Base-by-base conservation (phyloP, 2,797 vertebrate genomes). In the Philypnodon macrostomus region DNA sequence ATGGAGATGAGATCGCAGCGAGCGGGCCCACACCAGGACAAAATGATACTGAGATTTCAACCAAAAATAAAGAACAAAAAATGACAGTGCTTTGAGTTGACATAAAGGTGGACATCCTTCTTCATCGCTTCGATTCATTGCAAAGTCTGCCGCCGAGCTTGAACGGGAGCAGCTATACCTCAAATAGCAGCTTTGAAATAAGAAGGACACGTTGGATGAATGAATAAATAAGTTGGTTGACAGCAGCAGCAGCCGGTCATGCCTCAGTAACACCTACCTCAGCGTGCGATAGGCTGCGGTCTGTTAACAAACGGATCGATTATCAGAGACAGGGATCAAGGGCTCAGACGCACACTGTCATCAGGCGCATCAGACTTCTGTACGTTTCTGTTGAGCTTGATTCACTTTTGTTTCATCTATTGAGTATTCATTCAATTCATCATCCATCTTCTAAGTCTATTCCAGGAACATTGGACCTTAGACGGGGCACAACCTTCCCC, bases 241-340 rank as follows among this genome's bases (percentile, higher is more conserved):
- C 58, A 55, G 57, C 44, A 55, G 57, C 44, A 34, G 37, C 53
- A 56, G 67, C 36, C 65, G 53, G 59, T 67, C 67, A 61, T 67
- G 30, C 38, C 48, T 69, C 67, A 39, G 76, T 75, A 72, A 77
- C 71, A 75, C 63, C 70, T 50, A 32, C 52, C 52, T 51, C 47
- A 35, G 54, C 45, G 70, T 68, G 63, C 64, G 83, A 82, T 81
- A 74, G 49, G 65, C 53, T 33, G 44, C 48, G n/a, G 44, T 4
- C 52, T 55, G 77, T 60, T 66, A 74, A 85, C 79, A 77, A 61
- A 58, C 26, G 34, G 62, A 72, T 84, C 72, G 67, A 85, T 87
- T 75, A 84, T 79, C 78, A 70, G 55, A 78, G 58, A 56, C 50
- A 49, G 59, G 57, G 66, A 85, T 80, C 78, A 12, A 62, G 48